phyloP scores from a whole-genome alignment of 2,888 invertebrate species.

The Molorchus minor region DNA sequence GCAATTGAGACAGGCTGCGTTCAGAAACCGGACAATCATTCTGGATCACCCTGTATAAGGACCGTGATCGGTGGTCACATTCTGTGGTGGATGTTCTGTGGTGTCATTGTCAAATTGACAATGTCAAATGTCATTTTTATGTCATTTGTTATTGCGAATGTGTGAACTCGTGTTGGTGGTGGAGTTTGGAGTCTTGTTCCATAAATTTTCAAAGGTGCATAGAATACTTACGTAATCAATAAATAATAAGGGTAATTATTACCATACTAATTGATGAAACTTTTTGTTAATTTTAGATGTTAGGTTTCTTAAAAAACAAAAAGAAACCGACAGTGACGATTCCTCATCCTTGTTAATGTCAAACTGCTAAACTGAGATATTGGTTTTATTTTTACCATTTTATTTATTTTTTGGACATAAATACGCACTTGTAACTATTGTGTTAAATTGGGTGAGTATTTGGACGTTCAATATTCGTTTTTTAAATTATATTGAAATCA shows the following conservation, averaged over 20 bases:
- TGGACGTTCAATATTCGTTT: neutral
- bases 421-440: conserved; percentile 28
- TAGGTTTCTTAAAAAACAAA: conserved; percentile 20
- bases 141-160: no score
- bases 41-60: no score
- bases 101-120: no score
- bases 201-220: conserved; percentile 2
- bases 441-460: conserved; percentile 29
- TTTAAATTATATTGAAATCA: neutral
- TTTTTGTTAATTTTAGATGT: neutral
- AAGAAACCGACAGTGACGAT: conserved; percentile 11
- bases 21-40: no score
- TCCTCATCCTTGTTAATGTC: conserved; percentile 24
- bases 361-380: conserved; percentile 11
- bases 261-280: neutral
- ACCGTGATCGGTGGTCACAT: no score
- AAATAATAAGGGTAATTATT: conserved; percentile 20
- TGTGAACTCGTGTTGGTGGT: no score
- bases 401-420: conserved; percentile 42
- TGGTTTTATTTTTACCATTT: conserved; percentile 39
- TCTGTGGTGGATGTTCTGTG: no score
- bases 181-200: no score
- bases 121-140: no score
- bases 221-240: conserved; percentile 32
- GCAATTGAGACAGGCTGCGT: no score